These are phyloP conservation scores for Hippocampus kuda DNA, from an alignment of 2,797 vertebrate species.

Conservation along the genomic window DNA sequence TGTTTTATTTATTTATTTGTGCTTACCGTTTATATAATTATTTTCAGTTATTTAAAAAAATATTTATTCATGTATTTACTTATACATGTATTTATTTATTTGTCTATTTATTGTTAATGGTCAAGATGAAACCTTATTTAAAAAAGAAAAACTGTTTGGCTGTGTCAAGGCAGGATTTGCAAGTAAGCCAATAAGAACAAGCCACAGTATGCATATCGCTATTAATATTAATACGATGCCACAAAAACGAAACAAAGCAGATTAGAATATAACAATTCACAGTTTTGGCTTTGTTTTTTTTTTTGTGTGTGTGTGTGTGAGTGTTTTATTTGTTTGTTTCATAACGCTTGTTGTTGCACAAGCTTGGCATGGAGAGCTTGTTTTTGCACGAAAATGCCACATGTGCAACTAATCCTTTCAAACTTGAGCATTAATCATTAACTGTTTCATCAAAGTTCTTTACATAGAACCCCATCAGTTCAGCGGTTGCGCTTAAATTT, in stretches of 20 bases:
- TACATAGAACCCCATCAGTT: background rate
- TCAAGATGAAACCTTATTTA: background rate
- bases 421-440: conserved; percentile 3
- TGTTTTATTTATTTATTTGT: background rate
- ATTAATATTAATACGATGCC: background rate
- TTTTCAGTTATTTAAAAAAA: too few species aligned
- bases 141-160: background rate
- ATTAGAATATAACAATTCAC: conserved; percentile 1
- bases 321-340: conserved; percentile 2
- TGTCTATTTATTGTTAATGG: background rate
- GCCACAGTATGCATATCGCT: background rate
- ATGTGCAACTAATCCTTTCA: conserved; percentile 1
- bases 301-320: background rate
- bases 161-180: background rate
- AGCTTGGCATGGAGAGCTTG: background rate
- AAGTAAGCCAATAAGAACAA: conserved; percentile 1
- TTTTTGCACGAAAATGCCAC: conserved; percentile 1
- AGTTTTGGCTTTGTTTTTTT: background rate
- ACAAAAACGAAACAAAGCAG: background rate
- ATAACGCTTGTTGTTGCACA: background rate
- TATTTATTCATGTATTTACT: background rate
- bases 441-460: background rate
- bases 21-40: background rate
- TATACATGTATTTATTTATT: background rate
- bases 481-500: background rate